Conservation (phyloP, 2,113 vertebrate species). For the Eulemur macaco region DNA sequence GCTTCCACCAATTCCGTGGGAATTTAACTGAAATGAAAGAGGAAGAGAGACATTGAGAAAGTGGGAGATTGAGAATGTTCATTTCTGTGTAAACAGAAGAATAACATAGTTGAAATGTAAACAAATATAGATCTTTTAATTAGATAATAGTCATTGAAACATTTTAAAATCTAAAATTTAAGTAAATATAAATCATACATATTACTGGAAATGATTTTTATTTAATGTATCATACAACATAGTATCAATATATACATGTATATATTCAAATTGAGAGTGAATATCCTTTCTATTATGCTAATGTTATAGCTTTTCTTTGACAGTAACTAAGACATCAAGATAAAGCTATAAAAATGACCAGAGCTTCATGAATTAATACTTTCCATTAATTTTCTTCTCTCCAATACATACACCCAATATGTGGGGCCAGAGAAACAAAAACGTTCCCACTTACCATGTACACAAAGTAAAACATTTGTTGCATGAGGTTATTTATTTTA, state of each 20-base stretch:
- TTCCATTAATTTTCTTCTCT: not conserved
- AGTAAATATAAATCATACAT: not conserved
- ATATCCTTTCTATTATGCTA: not conserved
- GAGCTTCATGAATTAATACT: not conserved
- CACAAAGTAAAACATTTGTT: not conserved
- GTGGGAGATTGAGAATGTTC: not conserved
- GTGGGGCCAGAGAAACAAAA: not conserved
- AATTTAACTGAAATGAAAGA: conserved; percentile 19
- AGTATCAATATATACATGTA: not conserved
- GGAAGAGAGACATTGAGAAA: not conserved
- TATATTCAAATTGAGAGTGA: not conserved
- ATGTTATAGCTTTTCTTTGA: not conserved
- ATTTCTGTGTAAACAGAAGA: not conserved
- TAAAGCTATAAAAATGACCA: not conserved
- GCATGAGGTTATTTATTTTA: not conserved
- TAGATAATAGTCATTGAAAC: not conserved
- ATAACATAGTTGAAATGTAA: not conserved
- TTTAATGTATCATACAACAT: not conserved
- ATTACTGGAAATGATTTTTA: not conserved
- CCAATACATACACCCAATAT: not conserved
- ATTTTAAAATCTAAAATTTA: conserved; percentile 3
- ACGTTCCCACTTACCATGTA: not conserved
- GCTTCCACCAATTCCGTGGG: not conserved
- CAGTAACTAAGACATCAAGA: not conserved
- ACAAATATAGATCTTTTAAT: not conserved